Conservation (phyloP, 2,888 invertebrate species). For the Drosophila nigricruria region DNA sequence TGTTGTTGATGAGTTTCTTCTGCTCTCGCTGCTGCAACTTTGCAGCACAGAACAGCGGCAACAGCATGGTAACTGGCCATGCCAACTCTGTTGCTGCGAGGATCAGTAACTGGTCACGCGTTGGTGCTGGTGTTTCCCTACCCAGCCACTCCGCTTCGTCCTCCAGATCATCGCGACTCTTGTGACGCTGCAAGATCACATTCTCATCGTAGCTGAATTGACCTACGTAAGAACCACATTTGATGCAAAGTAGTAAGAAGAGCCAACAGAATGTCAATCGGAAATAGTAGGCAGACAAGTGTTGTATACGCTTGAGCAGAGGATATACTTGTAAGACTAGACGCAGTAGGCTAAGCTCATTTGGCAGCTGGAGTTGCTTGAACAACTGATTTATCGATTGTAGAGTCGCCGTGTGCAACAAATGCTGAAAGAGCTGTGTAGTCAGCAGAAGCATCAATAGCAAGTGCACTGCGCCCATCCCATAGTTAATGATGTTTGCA, state of each 20-base stretch:
- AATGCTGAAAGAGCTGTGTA: constrained; percentile 41
- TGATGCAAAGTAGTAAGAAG: constrained; percentile 12
- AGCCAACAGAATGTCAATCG: constrained; percentile 19
- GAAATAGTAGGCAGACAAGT: constrained; percentile 52
- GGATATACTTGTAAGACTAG: constrained; percentile 26
- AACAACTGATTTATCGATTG: constrained; percentile 29
- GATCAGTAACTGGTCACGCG: neutral
- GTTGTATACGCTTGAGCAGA: constrained; percentile 22
- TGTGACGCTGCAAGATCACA: constrained; percentile 14
- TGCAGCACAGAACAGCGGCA: constrained; percentile 50
- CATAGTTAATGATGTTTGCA: neutral
- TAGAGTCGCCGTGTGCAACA: constrained; percentile 48
- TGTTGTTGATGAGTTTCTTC: constrained; percentile 4
- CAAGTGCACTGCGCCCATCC: constrained; percentile 20
- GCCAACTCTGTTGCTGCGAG: constrained; percentile 16
- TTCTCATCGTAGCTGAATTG: constrained; percentile 28
- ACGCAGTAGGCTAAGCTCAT: constrained; percentile 14
- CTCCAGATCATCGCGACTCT: constrained; percentile 28
- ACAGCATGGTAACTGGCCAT: constrained; percentile 35
- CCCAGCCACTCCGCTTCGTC: constrained; percentile 48
- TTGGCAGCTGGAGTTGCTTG: constrained; percentile 11
- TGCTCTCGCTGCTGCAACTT: constrained; percentile 39
- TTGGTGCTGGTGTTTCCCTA: neutral
- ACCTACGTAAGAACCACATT: constrained; percentile 12
- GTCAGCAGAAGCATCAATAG: constrained; percentile 23